Percentiles rank a stretch among this genome's conserved stretches.
phyloP scores from a whole-genome alignment of 1,140 invertebrate species.

The Neodiprion pinetum region DNA sequence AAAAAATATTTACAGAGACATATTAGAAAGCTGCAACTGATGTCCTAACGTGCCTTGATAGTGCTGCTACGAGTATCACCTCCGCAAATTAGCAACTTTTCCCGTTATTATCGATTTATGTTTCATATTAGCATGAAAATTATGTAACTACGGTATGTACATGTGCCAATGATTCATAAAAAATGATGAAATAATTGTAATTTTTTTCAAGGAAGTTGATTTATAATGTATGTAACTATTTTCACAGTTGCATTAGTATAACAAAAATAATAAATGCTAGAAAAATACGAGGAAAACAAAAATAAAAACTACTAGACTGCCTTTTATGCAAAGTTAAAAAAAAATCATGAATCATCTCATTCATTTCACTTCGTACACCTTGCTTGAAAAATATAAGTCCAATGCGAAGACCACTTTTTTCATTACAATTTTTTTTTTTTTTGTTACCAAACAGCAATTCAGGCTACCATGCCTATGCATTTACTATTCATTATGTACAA shows the following conservation, averaged over 20 bases:
- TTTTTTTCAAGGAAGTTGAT: not conserved
- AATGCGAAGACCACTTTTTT: conserved; percentile 46
- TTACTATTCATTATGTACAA: conserved; percentile 31
- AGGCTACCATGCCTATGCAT: conserved; percentile 47
- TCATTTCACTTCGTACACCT: conserved; percentile 25
- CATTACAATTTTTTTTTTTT: conserved; percentile 39
- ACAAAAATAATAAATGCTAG: conserved; percentile 3
- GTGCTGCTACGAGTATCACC: not conserved
- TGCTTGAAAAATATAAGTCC: conserved; percentile 57
- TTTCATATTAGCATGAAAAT: not conserved
- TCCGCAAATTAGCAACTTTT: not conserved
- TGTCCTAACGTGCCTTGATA: conserved; percentile 1
- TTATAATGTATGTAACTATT: not conserved
- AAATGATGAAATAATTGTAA: not conserved
- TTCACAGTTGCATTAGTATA: not conserved
- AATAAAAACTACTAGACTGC: not conserved
- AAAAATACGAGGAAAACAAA: not conserved
- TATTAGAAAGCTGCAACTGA: not conserved
- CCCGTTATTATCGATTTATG: not conserved
- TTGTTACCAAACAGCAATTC: conserved; percentile 47
- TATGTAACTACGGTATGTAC: not conserved
- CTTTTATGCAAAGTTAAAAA: not conserved
- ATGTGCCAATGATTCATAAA: not conserved
- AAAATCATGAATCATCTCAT: not conserved
- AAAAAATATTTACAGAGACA: not conserved